Percentiles rank a stretch among this genome's conserved stretches.
Evolutionary conservation across 2,113 vertebrate genomes (phyloP).

Genomic region (Rhinoderma darwinii): DNA sequence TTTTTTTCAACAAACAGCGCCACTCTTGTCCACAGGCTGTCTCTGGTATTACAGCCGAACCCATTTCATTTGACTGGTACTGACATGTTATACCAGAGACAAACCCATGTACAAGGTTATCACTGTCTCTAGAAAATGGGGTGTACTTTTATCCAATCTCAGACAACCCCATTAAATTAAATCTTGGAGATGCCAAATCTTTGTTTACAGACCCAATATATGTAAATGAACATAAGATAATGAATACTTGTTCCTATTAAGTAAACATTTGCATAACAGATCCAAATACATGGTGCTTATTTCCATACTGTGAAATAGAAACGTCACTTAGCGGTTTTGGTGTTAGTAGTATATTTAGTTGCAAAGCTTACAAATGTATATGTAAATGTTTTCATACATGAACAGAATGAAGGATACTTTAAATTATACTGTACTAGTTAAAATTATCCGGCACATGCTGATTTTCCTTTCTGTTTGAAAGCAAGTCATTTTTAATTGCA

Average conservation of each 20-base stretch:
- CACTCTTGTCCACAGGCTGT: background rate
- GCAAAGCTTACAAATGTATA: constrained; percentile 21
- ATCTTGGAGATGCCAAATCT: background rate
- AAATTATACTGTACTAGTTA: constrained; percentile 36
- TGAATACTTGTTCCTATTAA: background rate
- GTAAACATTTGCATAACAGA: background rate
- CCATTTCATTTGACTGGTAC: background rate
- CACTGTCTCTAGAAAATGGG: too few relatives aligned
- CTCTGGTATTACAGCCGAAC: background rate
- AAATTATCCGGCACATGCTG: constrained; percentile 9
- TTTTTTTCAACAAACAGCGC: too few relatives aligned
- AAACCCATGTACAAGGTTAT: too few relatives aligned
- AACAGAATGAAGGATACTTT: background rate
- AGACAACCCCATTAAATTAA: background rate
- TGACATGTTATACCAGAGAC: too few relatives aligned
- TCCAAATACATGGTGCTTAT: background rate
- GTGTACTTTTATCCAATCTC: background rate
- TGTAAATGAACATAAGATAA: background rate
- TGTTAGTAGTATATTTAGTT: background rate
- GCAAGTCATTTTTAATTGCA: constrained; percentile 31
- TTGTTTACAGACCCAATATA: background rate
- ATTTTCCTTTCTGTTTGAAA: constrained; percentile 31
- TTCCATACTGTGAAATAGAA: constrained; percentile 6
- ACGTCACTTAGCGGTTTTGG: background rate
- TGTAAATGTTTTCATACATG: constrained; percentile 29